These are phyloP conservation scores for Zosterops lateralis DNA, from an alignment of 2,113 vertebrate genomes.

Conservation along the genomic window DNA sequence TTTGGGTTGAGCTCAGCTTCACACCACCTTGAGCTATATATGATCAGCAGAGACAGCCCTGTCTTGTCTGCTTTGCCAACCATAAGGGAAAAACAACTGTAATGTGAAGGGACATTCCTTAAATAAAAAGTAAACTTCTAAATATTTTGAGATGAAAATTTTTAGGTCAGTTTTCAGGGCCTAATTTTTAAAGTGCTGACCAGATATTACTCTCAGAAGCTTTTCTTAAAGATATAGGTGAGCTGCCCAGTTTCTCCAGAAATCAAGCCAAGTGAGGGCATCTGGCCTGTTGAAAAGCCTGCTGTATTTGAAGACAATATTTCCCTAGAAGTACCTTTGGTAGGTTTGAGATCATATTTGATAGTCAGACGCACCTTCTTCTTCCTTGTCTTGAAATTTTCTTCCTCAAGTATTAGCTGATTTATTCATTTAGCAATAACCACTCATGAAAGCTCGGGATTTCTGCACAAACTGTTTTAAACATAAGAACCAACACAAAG, in stretches of 20 bases:
- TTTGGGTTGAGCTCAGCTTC: not conserved
- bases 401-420: not conserved
- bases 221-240: not conserved
- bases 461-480: not conserved
- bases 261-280: not conserved
- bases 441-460: not conserved
- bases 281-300: not conserved
- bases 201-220: not conserved
- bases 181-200: not conserved
- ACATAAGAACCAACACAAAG: not conserved
- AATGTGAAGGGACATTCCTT: not conserved
- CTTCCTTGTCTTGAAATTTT: not conserved
- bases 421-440: not conserved
- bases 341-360: not conserved
- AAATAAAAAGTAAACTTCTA: not conserved
- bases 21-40: not conserved
- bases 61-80: not conserved
- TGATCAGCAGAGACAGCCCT: not conserved
- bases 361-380: not conserved
- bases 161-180: not conserved
- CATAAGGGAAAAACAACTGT: not conserved
- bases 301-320: accelerated
- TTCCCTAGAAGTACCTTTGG: not conserved
- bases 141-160: not conserved
- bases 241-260: not conserved